Conservation (phyloP, 2,888 invertebrate genomes). For the Hymenopus coronatus region DNA sequence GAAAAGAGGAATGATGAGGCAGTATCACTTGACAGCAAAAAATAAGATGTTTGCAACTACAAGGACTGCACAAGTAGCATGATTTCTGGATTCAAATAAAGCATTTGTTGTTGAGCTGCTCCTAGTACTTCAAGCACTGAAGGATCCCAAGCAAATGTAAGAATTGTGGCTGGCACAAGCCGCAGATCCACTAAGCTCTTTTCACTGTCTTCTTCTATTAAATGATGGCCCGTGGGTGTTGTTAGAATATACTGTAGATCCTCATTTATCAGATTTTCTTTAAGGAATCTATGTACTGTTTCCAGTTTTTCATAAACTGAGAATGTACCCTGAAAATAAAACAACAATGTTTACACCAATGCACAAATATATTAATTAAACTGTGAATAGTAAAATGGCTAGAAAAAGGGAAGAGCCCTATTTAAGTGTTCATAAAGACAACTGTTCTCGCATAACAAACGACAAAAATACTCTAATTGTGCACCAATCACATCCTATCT, state of each 20-base stretch:
- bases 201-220: slow-evolving; percentile 62
- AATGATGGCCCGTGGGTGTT: slow-evolving; percentile 64
- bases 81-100: slow-evolving; percentile 73
- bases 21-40: slow-evolving; percentile 44
- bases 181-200: slow-evolving; percentile 73
- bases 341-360: not conserved
- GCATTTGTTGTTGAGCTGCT: slow-evolving; percentile 49
- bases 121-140: slow-evolving; percentile 53
- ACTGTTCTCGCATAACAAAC: too few species aligned
- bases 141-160: slow-evolving; percentile 68
- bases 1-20: not conserved
- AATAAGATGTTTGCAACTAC: slow-evolving; percentile 17
- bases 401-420: too few species aligned
- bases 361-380: slow-evolving; percentile 3
- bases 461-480: too few species aligned
- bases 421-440: too few species aligned
- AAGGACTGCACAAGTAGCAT: slow-evolving; percentile 61
- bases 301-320: slow-evolving; percentile 74
- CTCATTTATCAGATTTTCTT: slow-evolving; percentile 68
- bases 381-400: not conserved
- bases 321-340: slow-evolving; percentile 74
- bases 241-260: slow-evolving; percentile 69
- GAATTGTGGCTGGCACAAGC: slow-evolving; percentile 77
- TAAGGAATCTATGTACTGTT: slow-evolving; percentile 74
- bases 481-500: too few species aligned